Evolutionary conservation across 2,113 vertebrate species (phyloP).

Genomic region (Marmota monax): DNA sequence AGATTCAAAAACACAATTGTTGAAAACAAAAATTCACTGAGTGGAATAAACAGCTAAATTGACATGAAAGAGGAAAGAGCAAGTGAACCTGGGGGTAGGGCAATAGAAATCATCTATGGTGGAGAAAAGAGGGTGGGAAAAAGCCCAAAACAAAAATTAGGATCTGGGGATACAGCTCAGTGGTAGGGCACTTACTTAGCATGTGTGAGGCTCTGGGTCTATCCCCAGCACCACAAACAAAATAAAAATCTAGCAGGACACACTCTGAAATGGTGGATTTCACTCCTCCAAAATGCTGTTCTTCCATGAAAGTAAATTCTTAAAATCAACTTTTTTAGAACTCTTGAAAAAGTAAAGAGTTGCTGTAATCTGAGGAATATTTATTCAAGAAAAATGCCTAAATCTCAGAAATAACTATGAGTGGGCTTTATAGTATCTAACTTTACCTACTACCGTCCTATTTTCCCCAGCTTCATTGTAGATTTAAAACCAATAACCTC

Average conservation of each 20-base stretch:
- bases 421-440: not conserved
- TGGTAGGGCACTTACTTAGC: too few species aligned
- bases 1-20: not conserved
- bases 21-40: not conserved
- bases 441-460: not conserved
- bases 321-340: slow-evolving; percentile 1
- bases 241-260: not conserved
- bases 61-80: not conserved
- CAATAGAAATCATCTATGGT: not conserved
- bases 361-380: not conserved
- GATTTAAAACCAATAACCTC: not conserved
- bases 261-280: not conserved
- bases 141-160: not conserved
- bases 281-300: not conserved
- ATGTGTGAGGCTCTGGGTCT: too few species aligned
- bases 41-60: not conserved
- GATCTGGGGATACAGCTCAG: not conserved
- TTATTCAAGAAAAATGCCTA: not conserved
- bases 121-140: not conserved
- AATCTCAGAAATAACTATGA: not conserved
- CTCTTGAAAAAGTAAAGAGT: not conserved
- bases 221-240: not conserved
- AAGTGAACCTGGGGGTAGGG: not conserved
- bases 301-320: not conserved
- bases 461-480: not conserved